A percentile compares a stretch with the other conserved stretches of the same genome.
Conservation (phyloP, 2,888 invertebrate species). For the Tribolium freemani region DNA sequence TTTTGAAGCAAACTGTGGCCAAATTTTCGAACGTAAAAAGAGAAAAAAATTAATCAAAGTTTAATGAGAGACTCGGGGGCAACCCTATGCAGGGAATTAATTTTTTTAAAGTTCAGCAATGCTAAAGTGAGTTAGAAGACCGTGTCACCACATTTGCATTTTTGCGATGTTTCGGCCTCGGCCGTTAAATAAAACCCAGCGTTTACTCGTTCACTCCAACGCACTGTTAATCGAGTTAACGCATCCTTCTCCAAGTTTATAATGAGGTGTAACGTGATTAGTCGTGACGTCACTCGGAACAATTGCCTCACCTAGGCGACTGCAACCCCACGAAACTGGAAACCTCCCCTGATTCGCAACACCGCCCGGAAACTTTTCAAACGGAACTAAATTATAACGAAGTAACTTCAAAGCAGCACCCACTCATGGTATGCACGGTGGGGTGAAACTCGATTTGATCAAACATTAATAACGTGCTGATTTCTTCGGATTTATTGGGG, state of each 20-base stretch:
- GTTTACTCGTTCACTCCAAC: slow-evolving; percentile 46
- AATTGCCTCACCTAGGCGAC: slow-evolving; percentile 70
- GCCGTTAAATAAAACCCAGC: slow-evolving; percentile 2
- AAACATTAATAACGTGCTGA: slow-evolving; percentile 38
- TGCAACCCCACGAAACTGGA: slow-evolving; percentile 53
- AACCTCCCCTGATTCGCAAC: slow-evolving; percentile 46
- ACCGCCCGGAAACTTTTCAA: slow-evolving; percentile 57
- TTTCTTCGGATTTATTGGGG: slow-evolving; percentile 28
- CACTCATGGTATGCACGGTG: slow-evolving; percentile 31
- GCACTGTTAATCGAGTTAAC: slow-evolving; percentile 61
- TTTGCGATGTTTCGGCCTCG: slow-evolving; percentile 3
- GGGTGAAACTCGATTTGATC: slow-evolving; percentile 29
- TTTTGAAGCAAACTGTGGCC: too few relatives aligned
- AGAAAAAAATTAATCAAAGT: too few relatives aligned
- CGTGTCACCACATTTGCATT: slow-evolving; percentile 22
- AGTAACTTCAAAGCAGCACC: slow-evolving; percentile 57
- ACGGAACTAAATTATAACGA: slow-evolving; percentile 64
- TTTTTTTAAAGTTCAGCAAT: too few relatives aligned
- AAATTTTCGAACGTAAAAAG: too few relatives aligned
- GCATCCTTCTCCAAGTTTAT: slow-evolving; percentile 61
- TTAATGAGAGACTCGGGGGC: too few relatives aligned
- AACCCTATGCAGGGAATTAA: too few relatives aligned
- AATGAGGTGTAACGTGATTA: slow-evolving; percentile 72
- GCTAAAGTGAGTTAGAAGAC: too few relatives aligned
- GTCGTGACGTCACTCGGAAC: slow-evolving; percentile 70